A percentile compares a stretch with the other conserved stretches of the same genome.
phyloP scores from a whole-genome alignment of 1,140 invertebrate species.

The Chironomus tepperi region DNA sequence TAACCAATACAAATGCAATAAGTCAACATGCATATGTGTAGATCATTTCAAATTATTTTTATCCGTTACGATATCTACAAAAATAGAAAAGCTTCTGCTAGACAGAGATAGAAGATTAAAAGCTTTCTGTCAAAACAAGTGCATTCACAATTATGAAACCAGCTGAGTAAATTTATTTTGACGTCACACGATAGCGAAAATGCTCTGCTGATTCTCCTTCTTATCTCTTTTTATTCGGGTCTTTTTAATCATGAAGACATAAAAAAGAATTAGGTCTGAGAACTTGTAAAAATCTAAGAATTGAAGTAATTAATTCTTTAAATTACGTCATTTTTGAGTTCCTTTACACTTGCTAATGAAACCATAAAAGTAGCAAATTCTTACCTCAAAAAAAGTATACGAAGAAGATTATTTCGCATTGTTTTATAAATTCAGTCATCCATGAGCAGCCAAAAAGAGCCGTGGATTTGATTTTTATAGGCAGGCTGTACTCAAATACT shows the following conservation, averaged over 20 bases:
- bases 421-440: slow-evolving; percentile 2
- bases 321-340: not conserved
- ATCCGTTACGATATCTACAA: not conserved
- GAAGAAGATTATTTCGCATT: slow-evolving; percentile 4
- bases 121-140: not conserved
- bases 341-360: not conserved
- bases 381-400: too few species aligned
- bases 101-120: not conserved
- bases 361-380: not conserved
- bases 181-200: not conserved
- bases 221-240: not conserved
- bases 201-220: not conserved
- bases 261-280: too few species aligned
- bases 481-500: too few species aligned
- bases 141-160: not conserved
- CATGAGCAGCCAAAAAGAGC: not conserved
- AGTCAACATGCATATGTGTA: not conserved
- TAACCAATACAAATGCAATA: not conserved
- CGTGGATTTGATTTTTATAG: too few species aligned
- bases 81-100: not conserved
- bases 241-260: too few species aligned
- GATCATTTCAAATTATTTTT: not conserved
- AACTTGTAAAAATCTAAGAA: too few species aligned
- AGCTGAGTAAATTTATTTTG: not conserved
- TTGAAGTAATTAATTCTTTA: not conserved